These are phyloP conservation scores for Falco concolor DNA, from an alignment of 2,797 vertebrate species.

Conservation along the genomic window DNA sequence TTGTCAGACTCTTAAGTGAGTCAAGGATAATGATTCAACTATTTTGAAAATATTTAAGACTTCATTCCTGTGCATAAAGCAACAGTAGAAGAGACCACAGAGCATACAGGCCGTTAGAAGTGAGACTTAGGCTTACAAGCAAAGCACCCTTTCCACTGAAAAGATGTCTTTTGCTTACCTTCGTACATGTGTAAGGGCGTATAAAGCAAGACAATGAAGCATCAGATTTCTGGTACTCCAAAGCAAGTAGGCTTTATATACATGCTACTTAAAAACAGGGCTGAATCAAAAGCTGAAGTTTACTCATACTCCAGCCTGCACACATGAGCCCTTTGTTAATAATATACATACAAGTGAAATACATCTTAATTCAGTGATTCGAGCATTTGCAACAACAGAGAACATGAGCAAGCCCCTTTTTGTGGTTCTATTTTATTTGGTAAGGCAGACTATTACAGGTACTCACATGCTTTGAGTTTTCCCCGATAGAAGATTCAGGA, in stretches of 20 bases:
- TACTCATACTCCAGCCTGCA: neutral
- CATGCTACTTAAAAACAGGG: neutral
- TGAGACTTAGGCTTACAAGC: neutral
- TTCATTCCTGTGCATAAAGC: neutral
- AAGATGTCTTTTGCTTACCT: neutral
- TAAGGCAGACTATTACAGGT: neutral
- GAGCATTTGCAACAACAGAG: neutral
- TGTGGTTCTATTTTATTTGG: neutral
- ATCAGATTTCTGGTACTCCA: neutral
- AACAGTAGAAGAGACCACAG: neutral
- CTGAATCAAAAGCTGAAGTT: neutral
- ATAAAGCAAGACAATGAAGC: neutral
- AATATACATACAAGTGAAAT: neutral
- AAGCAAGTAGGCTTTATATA: neutral
- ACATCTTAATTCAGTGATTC: neutral
- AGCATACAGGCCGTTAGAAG: neutral
- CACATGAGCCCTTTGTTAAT: neutral
- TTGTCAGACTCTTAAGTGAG: neutral
- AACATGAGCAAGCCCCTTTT: neutral
- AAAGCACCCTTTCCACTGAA: neutral
- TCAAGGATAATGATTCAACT: neutral
- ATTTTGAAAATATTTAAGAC: neutral
- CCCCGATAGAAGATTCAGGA: neutral
- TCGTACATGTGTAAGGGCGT: neutral
- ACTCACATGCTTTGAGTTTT: neutral